Evolutionary conservation across 92 coral and sea anemone species (phyloP).

Genomic region (Pocillopora grandis): DNA sequence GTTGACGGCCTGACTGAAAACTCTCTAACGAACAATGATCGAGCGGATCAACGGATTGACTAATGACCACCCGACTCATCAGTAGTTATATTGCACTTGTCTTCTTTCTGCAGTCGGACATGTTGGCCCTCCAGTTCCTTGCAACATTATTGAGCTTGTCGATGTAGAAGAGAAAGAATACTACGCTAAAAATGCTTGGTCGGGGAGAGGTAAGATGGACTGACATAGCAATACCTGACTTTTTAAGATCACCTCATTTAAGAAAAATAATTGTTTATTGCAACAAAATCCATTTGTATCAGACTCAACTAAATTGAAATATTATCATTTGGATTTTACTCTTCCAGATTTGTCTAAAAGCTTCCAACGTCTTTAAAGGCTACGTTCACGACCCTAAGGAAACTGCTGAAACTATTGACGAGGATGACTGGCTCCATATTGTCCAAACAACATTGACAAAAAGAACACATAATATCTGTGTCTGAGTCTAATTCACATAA

Average conservation of each 20-base stretch:
- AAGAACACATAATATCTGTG: no score
- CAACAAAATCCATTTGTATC: no score
- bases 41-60: no score
- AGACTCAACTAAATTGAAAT: no score
- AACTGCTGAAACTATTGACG: slow-evolving; percentile 75
- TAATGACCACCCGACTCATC: no score
- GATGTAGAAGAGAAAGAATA: slow-evolving; percentile 84
- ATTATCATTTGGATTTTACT: not conserved
- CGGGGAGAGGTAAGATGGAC: slow-evolving; percentile 77
- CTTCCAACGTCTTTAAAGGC: slow-evolving; percentile 75
- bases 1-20: no score
- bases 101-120: slow-evolving; percentile 51
- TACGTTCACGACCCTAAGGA: slow-evolving; percentile 64
- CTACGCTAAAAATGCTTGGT: slow-evolving; percentile 50
- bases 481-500: no score
- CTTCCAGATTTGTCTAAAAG: slow-evolving; percentile 72
- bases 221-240: no score
- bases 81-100: no score
- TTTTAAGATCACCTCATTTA: not conserved
- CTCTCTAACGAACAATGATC: no score
- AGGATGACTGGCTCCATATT: slow-evolving; percentile 79
- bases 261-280: no score
- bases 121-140: slow-evolving; percentile 82
- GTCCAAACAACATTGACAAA: no score
- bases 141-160: slow-evolving; percentile 68